These are phyloP conservation scores for Sympetrum striolatum DNA, from an alignment of 2,888 invertebrate genomes.

Conservation along the genomic window DNA sequence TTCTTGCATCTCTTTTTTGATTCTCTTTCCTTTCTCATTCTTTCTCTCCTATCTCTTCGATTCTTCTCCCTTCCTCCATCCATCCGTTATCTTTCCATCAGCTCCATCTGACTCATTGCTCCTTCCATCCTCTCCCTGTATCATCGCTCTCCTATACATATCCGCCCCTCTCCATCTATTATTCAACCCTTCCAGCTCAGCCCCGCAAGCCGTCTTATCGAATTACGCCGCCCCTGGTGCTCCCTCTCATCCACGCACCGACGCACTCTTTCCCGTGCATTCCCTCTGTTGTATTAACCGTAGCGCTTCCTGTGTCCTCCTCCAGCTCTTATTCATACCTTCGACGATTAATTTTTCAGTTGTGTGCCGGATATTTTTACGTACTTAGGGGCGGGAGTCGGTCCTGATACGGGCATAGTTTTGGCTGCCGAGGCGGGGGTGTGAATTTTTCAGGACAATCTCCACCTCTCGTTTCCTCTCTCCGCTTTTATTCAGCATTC, in stretches of 20 bases:
- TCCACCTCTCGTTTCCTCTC: background rate
- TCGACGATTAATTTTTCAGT: background rate
- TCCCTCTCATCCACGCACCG: background rate
- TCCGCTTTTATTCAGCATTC: background rate
- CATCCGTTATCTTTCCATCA: background rate
- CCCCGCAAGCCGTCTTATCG: slow-evolving; percentile 39
- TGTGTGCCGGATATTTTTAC: background rate
- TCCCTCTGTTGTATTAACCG: background rate
- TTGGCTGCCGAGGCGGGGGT: background rate
- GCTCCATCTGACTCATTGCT: background rate
- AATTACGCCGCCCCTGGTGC: background rate
- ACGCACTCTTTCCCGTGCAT: background rate
- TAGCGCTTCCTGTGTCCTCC: background rate
- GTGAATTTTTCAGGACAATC: background rate
- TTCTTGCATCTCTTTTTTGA: background rate
- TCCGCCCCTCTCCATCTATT: slow-evolving; percentile 27
- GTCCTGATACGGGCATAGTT: no score
- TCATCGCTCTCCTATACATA: slow-evolving; percentile 2
- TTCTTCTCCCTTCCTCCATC: background rate
- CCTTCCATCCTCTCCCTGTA: background rate
- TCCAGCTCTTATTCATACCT: background rate
- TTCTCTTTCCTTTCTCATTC: background rate
- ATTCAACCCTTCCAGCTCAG: background rate
- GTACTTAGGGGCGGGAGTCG: no score
- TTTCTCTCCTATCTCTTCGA: background rate